phyloP scores from a whole-genome alignment of 2,797 vertebrate species.

The Notoglanidium macrostoma region DNA sequence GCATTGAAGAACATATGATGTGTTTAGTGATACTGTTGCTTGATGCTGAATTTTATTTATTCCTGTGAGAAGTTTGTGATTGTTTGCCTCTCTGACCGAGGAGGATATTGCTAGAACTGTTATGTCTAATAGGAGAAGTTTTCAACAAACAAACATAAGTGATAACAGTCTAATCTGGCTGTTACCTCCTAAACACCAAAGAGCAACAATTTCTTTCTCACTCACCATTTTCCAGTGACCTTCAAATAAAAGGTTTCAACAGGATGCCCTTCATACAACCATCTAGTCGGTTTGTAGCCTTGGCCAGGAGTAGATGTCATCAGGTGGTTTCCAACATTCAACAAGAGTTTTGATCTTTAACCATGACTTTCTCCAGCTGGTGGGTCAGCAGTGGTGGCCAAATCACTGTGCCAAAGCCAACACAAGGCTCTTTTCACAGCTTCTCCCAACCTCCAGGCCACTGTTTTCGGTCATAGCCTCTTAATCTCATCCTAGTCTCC shows the following conservation, averaged over 20 bases:
- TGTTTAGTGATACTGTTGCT: neutral
- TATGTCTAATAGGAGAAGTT: neutral
- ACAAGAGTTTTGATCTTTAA: neutral
- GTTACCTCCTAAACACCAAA: neutral
- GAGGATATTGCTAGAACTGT: neutral
- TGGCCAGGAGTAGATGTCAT: neutral
- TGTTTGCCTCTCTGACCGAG: neutral
- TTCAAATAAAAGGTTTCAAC: neutral
- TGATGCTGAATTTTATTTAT: neutral
- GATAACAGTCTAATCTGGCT: neutral
- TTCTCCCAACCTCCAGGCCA: neutral
- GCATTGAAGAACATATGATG: neutral
- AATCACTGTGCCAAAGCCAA: neutral
- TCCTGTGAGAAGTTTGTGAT: neutral
- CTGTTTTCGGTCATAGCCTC: neutral
- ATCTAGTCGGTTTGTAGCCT: neutral
- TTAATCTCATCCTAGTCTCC: neutral
- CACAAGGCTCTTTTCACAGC: neutral
- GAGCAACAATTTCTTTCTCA: neutral
- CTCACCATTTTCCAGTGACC: neutral
- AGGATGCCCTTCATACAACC: neutral
- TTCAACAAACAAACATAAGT: neutral
- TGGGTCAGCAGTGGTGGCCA: neutral
- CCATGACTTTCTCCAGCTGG: neutral
- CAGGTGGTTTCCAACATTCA: neutral